These are phyloP conservation scores for Synchiropus splendidus DNA, from an alignment of 2,113 vertebrate species.

Conservation along the genomic window DNA sequence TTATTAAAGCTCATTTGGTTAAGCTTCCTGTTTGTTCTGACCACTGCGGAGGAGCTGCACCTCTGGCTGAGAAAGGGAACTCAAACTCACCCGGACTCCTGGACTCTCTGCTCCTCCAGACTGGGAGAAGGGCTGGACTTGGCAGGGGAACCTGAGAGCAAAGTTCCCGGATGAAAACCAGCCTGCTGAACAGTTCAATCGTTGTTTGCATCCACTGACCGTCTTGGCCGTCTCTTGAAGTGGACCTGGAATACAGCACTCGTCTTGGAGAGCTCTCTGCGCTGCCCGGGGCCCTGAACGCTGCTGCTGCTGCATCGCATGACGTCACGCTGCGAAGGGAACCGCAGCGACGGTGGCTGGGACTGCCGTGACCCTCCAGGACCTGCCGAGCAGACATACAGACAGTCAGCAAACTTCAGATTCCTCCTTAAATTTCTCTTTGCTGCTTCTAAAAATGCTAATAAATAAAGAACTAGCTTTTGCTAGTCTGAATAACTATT, in stretches of 20 bases:
- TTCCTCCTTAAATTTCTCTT: no score
- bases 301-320: conserved; percentile 36
- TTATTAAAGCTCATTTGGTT: no score
- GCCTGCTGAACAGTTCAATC: not conserved
- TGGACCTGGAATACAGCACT: conserved; percentile 3
- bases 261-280: conserved; percentile 64
- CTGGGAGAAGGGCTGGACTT: conserved; percentile 48
- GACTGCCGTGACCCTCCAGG: conserved; percentile 63
- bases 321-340: conserved; percentile 48
- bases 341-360: conserved; percentile 66
- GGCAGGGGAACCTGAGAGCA: conserved; percentile 52
- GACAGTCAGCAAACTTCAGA: not conserved
- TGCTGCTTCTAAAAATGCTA: no score
- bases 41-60: no score
- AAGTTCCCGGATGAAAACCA: not conserved
- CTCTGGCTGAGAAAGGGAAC: no score
- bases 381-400: conserved; percentile 63
- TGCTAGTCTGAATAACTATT: no score
- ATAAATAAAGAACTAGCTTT: no score
- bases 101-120: conserved; percentile 67
- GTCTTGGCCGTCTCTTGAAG: not conserved
- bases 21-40: no score
- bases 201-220: not conserved
- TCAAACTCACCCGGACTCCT: conserved; percentile 72
- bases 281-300: conserved; percentile 53